Conservation (phyloP, 1,140 invertebrate genomes). For the Ruditapes philippinarum region DNA sequence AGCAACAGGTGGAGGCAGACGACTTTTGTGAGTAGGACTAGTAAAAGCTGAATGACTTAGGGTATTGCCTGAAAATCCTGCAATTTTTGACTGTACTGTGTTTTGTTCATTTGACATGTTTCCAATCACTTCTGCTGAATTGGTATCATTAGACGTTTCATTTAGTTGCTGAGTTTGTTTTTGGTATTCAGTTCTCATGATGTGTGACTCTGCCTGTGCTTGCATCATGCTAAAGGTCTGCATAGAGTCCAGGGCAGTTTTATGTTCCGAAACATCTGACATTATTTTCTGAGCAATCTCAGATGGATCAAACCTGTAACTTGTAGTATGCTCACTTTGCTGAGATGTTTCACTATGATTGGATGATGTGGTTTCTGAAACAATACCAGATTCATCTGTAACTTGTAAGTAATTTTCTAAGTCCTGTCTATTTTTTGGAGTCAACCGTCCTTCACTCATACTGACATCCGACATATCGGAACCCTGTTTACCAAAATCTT, state of each 20-base stretch:
- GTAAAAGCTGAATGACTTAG: conserved; percentile 48
- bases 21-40: conserved; percentile 55
- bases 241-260: conserved; percentile 77
- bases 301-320: conserved; percentile 69
- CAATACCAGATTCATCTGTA: conserved; percentile 72
- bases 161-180: conserved; percentile 5
- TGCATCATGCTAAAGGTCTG: conserved; percentile 77
- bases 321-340: conserved; percentile 66
- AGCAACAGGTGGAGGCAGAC: conserved; percentile 73
- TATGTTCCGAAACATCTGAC: conserved; percentile 79
- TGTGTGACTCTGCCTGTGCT: conserved; percentile 25
- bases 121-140: not conserved
- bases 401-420: conserved; percentile 56
- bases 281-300: conserved; percentile 80
- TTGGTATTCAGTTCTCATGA: conserved; percentile 65
- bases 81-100: conserved; percentile 47
- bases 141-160: not conserved
- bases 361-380: conserved; percentile 69
- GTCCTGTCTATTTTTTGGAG: conserved; percentile 56
- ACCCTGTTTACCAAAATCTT: conserved; percentile 46
- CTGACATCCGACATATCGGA: conserved; percentile 65
- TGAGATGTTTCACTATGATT: conserved; percentile 76
- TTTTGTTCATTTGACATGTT: not conserved
- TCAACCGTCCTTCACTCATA: conserved; percentile 49
- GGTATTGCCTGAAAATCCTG: conserved; percentile 24